Base-by-base conservation (phyloP, 2,797 vertebrate species). In the Chaenodraco wilsoni region DNA sequence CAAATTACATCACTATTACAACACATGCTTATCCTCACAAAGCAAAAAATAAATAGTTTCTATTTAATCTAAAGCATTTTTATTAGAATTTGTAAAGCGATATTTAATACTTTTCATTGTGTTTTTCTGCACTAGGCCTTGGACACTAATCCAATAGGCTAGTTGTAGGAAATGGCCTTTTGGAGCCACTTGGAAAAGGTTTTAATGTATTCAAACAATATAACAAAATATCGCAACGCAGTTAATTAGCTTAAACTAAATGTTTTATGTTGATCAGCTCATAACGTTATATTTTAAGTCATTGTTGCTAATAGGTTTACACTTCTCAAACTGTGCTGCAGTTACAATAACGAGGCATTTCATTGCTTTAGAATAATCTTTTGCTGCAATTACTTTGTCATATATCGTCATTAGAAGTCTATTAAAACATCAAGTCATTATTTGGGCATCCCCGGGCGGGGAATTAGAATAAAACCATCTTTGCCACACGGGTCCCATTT, bases 371-470 rank as follows among this genome's bases (percentile, higher is more conserved):
- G 83, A 91, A 92, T 91, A 88, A 94, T 94, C 91, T 90, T 89
- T 93, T 92, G 87, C 90, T 85, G 93, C 94, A 95, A 95, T 95
- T 89, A 95, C 92, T 89, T 92, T 92, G 93, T 95, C 95, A 94
- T 93, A 92, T 92, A 93, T 90, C 94, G 94, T 96, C 96, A 95
- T 95, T 93, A 95, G 93, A 92, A 93, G 90, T 93, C 92, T 94
- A 94, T 91, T 93, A 96, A 97, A 97, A 97, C 95, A 97, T 96
- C 94, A 96, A 97, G 96, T 96, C 94, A 90, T 97, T 96, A 93
- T 93, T 93, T 84, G 89, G 78, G 84, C 88, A 89, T 93, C 95
- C 94, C 85, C 91, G 83, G 92, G 95, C 92, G 92, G 92, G 88
- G 95, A 95, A 96, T 96, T 95, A 96, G 93, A 95, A 95, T 95